Percentiles rank a stretch among this genome's conserved stretches.
Conservation (phyloP, 2,113 vertebrate species). For the Pangasianodon gigas region DNA sequence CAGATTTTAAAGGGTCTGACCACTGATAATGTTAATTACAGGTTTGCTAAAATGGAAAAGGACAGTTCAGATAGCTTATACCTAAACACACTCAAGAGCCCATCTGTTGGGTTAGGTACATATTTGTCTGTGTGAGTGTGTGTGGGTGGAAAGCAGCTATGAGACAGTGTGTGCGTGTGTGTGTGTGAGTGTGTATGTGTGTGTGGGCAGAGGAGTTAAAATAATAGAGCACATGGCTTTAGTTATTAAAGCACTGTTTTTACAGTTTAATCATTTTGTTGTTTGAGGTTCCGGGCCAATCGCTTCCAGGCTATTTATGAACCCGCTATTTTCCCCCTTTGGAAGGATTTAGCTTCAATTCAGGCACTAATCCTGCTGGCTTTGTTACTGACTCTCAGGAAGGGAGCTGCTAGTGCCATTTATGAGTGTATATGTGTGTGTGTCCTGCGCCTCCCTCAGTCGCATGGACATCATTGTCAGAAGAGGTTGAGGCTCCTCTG, state of each 20-base stretch:
- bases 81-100: constrained; percentile 69
- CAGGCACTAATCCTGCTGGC: constrained; percentile 71
- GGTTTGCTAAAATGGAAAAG: constrained; percentile 3
- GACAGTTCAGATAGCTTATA: constrained; percentile 57
- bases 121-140: constrained; percentile 39
- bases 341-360: constrained; percentile 69
- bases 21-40: constrained; percentile 14
- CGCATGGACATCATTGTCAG: constrained; percentile 36
- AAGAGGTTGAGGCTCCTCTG: constrained; percentile 5
- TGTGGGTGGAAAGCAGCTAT: constrained; percentile 51
- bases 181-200: constrained; percentile 41
- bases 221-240: constrained; percentile 61
- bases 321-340: constrained; percentile 62
- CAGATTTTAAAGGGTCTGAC: neutral
- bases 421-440: neutral
- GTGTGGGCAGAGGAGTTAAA: constrained; percentile 50
- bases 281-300: constrained; percentile 60
- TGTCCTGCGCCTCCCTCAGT: constrained; percentile 18
- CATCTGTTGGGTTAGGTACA: constrained; percentile 70
- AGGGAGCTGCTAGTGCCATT: constrained; percentile 58
- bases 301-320: constrained; percentile 62
- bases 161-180: constrained; percentile 40
- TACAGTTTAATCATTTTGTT: constrained; percentile 65
- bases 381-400: constrained; percentile 70
- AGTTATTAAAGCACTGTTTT: constrained; percentile 67